phyloP scores from a whole-genome alignment of 92 coral and sea anemone genomes.

The Meandrina meandrites region DNA sequence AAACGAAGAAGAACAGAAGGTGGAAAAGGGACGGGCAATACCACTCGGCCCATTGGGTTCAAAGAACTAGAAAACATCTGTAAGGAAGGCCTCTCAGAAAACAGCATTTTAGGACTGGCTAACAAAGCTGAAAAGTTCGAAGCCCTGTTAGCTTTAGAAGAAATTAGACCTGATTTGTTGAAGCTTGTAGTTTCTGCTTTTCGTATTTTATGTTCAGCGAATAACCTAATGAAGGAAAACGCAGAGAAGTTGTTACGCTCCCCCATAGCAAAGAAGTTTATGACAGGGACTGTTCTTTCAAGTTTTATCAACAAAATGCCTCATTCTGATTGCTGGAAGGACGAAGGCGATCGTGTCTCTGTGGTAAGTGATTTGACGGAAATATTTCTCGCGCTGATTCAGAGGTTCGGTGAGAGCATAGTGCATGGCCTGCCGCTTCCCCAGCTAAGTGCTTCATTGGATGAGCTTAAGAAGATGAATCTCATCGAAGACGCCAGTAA shows the following conservation, averaged over 20 bases:
- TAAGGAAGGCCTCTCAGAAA: slow-evolving; percentile 23
- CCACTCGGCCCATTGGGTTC: slow-evolving; percentile 21
- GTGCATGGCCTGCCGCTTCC: slow-evolving; percentile 58
- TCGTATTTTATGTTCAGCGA: slow-evolving; percentile 19
- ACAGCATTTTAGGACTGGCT: slow-evolving; percentile 31
- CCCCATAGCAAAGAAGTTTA: slow-evolving; percentile 13
- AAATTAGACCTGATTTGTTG: slow-evolving; percentile 54
- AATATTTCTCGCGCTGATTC: slow-evolving; percentile 16
- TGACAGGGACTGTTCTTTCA: slow-evolving; percentile 25
- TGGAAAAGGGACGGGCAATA: background rate
- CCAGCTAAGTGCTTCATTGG: slow-evolving; percentile 55
- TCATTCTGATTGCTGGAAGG: background rate
- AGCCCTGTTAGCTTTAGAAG: slow-evolving; percentile 39
- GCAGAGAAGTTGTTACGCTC: slow-evolving; percentile 22
- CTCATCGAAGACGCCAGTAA: slow-evolving; percentile 32
- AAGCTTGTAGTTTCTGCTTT: slow-evolving; percentile 39
- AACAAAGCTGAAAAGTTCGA: slow-evolving; percentile 26
- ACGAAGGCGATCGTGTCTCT: background rate
- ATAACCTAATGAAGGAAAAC: slow-evolving; percentile 4
- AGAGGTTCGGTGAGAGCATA: slow-evolving; percentile 7
- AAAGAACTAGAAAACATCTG: slow-evolving; percentile 49
- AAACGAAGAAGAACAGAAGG: slow-evolving; percentile 5
- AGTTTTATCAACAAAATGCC: slow-evolving; percentile 41
- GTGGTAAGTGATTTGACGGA: slow-evolving; percentile 1
- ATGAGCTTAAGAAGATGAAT: slow-evolving; percentile 18